Percentiles rank a stretch among this genome's conserved stretches.
These are phyloP conservation scores for Podarcis siculus DNA, from an alignment of 2,797 vertebrate genomes.

Conservation along the genomic window DNA sequence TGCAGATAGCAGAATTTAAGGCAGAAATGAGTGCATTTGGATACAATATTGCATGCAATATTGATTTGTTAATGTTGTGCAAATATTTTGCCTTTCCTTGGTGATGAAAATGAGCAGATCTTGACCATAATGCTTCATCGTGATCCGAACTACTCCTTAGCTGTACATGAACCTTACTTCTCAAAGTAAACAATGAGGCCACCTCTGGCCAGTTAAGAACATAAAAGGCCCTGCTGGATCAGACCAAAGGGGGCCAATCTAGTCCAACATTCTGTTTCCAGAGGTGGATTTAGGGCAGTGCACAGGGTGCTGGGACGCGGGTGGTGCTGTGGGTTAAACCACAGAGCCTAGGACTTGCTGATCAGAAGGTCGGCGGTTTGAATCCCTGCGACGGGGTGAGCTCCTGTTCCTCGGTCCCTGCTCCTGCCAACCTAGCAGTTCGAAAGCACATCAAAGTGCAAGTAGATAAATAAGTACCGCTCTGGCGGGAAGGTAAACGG, in stretches of 20 bases:
- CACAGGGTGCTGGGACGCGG: no score
- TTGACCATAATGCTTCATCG: background rate
- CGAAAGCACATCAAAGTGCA: no score
- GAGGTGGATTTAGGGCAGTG: no score
- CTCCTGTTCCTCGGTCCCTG: no score
- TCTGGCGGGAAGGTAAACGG: no score
- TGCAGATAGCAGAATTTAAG: background rate
- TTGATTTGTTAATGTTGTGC: background rate
- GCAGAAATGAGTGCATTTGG: background rate
- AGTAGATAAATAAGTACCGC: no score
- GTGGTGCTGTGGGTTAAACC: no score
- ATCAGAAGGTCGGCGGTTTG: no score
- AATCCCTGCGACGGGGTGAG: no score
- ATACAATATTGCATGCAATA: background rate
- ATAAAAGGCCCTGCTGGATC: background rate
- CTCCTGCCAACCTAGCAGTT: no score
- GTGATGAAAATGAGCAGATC: background rate
- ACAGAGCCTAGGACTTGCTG: no score
- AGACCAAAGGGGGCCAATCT: background rate
- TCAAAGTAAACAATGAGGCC: background rate
- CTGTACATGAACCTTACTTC: background rate
- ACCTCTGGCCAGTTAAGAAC: background rate
- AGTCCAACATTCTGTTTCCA: no score
- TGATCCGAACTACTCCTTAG: background rate
- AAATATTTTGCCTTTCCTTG: background rate